These are phyloP conservation scores for Pantherophis vulpinus DNA, from an alignment of 2,797 vertebrate genomes.

Conservation along the genomic window DNA sequence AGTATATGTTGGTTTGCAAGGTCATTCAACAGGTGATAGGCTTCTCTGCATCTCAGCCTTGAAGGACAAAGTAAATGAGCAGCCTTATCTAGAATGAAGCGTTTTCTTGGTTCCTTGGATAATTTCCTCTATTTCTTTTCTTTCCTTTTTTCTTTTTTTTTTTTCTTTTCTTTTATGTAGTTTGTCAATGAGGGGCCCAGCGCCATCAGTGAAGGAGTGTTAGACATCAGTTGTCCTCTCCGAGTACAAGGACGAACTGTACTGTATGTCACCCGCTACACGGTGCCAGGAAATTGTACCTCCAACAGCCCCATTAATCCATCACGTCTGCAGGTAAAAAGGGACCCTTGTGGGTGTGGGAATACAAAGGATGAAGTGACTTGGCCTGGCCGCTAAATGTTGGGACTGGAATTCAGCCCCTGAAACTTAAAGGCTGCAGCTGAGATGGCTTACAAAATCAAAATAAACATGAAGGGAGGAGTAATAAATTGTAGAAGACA, in stretches of 20 bases:
- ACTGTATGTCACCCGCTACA: conserved; percentile 83
- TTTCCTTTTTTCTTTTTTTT: not conserved
- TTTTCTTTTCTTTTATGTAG: conserved; percentile 62
- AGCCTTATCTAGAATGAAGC: not conserved
- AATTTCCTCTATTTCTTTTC: not conserved
- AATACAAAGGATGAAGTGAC: not conserved
- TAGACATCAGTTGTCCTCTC: conserved; percentile 85
- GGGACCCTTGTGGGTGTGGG: not conserved
- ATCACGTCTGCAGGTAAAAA: conserved; percentile 76
- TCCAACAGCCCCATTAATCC: conserved; percentile 75
- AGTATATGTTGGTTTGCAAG: not conserved
- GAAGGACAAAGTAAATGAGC: not conserved
- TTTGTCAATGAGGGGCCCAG: conserved; percentile 90
- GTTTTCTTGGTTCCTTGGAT: not conserved
- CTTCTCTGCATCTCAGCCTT: not conserved
- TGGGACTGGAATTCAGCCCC: not conserved
- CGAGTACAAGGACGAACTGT: conserved; percentile 72
- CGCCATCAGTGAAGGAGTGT: conserved; percentile 80
- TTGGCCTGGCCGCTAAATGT: not conserved
- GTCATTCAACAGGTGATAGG: not conserved
- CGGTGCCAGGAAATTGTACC: conserved; percentile 83
- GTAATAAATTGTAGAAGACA: not conserved
- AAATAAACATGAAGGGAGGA: not conserved
- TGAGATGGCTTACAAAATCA: not conserved
- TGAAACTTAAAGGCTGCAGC: not conserved